Evolutionary conservation across 2,888 invertebrate species (phyloP), one percentile per base, ranked within the genome.

Genomic region (Galerucella pusilla): DNA sequence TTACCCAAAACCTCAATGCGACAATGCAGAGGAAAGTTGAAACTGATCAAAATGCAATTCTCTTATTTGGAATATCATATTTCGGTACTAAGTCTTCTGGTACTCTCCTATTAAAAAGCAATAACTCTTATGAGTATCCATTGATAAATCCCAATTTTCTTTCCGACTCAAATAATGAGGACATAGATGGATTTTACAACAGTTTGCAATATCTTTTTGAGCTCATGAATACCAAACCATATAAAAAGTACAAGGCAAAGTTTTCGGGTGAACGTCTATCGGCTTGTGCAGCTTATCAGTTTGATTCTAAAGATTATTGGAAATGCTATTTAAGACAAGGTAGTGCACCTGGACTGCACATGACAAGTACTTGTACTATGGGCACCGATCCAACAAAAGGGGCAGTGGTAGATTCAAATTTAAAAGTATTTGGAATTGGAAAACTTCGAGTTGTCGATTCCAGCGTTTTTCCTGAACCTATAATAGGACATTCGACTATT

Each of bases 291-390:
- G 72, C 84, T 0, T 76, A 86, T 12, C 73, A 77, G 10, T 91
- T 90, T 73, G 90, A 89, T 76, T 88, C 90, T 0, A 93, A 92
- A 76, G 90, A 90, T 49, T 94, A 93, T 82, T 93, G 93, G 92
- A 90, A 91, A 74, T 94, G 94, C 84, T 91, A 91, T 25, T 74
- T 84, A 45, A 79, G 80, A 74, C 78, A 91, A 45, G 84, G 75
- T 0, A 84, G 84, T 6, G 84, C 84, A 4, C 80, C 73, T 25
- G 60, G 20, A 2, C 68, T 46, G 11, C 93, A 93, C 85, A 92
- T 92, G 80, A 89, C 91, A 78, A 91, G 91, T 6, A 92, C 93
- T 0, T 91, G 91, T 80, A 91, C 92, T 78, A 93, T 93, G 93
- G 93, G 93, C 0, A 91, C 91, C 0, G 84, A 84, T 7, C 86